These are phyloP conservation scores for Acrobasis consociella DNA, from an alignment of 2,888 invertebrate genomes.

Conservation along the genomic window DNA sequence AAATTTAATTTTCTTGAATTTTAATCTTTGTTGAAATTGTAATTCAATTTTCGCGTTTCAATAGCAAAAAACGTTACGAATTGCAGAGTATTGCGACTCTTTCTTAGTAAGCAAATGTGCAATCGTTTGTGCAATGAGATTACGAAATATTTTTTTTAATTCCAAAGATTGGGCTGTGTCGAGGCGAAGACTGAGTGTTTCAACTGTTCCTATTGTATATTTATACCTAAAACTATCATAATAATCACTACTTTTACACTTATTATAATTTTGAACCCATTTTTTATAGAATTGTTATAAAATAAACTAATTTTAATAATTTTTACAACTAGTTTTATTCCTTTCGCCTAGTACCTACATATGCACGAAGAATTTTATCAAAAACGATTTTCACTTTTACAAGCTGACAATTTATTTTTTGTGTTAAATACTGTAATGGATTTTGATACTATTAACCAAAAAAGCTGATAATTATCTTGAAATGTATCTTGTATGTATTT, in stretches of 20 bases:
- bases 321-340: slow-evolving; percentile 12
- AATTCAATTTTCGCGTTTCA: too few species aligned
- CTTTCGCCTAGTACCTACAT: background rate
- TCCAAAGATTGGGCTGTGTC: slow-evolving; percentile 79
- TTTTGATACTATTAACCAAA: too few species aligned
- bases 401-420: too few species aligned
- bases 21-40: too few species aligned
- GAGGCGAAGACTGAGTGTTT: slow-evolving; percentile 64
- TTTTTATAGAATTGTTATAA: slow-evolving; percentile 28
- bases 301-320: slow-evolving; percentile 20
- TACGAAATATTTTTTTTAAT: slow-evolving; percentile 29
- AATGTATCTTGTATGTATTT: too few species aligned
- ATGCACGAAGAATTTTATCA: too few species aligned
- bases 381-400: too few species aligned
- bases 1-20: too few species aligned
- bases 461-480: too few species aligned
- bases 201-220: slow-evolving; percentile 52
- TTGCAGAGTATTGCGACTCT: background rate
- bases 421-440: too few species aligned
- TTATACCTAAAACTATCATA: slow-evolving; percentile 45
- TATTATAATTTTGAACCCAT: slow-evolving; percentile 30
- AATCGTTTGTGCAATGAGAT: slow-evolving; percentile 21
- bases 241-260: slow-evolving; percentile 34
- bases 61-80: background rate
- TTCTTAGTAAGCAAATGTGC: slow-evolving; percentile 4